phyloP scores from a whole-genome alignment of 92 coral and sea anemone species.

The Siderastrea radians region DNA sequence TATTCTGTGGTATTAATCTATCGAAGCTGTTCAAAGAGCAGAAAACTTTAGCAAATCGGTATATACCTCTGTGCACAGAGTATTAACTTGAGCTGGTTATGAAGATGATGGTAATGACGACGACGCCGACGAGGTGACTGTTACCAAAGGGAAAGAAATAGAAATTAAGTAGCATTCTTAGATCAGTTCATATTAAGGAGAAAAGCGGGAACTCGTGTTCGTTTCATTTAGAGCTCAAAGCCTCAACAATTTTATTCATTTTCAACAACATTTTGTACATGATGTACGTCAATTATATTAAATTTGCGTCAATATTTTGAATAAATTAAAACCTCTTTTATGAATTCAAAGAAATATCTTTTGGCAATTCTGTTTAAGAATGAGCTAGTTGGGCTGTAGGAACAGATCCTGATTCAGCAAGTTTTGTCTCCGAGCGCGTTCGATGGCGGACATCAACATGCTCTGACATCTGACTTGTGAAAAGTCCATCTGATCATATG shows the following conservation, averaged over 20 bases:
- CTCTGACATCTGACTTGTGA: conserved; percentile 97
- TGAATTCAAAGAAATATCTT: conserved; percentile 1
- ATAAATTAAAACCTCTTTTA: conserved; percentile 37
- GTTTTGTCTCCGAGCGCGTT: conserved; percentile 95
- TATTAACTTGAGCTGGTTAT: too few relatives aligned
- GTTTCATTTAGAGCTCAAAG: neutral
- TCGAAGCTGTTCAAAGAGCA: too few relatives aligned
- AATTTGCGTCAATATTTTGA: conserved; percentile 7
- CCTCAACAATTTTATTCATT: conserved; percentile 29
- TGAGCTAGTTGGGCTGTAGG: conserved; percentile 80
- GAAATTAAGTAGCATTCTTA: too few relatives aligned
- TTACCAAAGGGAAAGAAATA: too few relatives aligned
- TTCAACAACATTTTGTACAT: conserved; percentile 16
- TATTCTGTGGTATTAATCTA: too few relatives aligned
- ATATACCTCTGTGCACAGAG: too few relatives aligned
- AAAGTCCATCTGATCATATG: conserved; percentile 97
- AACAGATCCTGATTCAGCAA: conserved; percentile 95
- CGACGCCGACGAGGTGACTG: too few relatives aligned
- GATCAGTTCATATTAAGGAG: too few relatives aligned
- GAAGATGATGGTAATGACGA: too few relatives aligned
- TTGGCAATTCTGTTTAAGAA: conserved; percentile 1
- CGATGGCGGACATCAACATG: conserved; percentile 95
- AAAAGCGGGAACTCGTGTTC: neutral
- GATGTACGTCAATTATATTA: conserved; percentile 36
- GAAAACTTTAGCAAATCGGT: too few relatives aligned